Conservation (phyloP, 2,113 vertebrate genomes). For the Scatophagus argus region DNA sequence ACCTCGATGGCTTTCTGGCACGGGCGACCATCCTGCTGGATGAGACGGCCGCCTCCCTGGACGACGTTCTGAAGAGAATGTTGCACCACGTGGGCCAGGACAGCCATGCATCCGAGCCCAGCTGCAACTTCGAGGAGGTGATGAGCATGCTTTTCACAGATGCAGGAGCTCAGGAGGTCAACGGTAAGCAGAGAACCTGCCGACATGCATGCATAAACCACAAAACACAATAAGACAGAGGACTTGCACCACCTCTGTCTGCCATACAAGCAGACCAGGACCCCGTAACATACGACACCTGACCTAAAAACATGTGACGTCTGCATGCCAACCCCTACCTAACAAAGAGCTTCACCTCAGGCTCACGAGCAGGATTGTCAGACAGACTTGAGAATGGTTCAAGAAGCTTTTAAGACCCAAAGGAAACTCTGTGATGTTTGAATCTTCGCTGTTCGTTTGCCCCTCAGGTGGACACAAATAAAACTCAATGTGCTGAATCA, state of each 20-base stretch:
- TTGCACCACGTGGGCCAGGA: constrained; percentile 91
- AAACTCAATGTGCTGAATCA: constrained; percentile 3
- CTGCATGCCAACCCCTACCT: constrained; percentile 39
- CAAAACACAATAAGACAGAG: constrained; percentile 6
- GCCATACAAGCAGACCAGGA: constrained; percentile 8
- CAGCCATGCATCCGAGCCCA: constrained; percentile 82
- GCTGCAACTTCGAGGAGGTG: constrained; percentile 93
- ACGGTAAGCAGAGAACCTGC: constrained; percentile 82
- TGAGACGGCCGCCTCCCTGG: constrained; percentile 93
- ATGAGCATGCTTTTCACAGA: constrained; percentile 97
- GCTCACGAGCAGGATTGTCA: constrained; percentile 46
- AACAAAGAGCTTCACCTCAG: constrained; percentile 21
- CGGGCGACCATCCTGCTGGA: constrained; percentile 94
- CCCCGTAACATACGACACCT: constrained; percentile 13
- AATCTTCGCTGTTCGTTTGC: constrained; percentile 14
- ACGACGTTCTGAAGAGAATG: constrained; percentile 95
- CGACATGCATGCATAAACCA: not conserved
- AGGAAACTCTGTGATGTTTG: constrained; percentile 35
- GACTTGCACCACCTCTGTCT: not conserved
- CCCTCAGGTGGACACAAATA: not conserved
- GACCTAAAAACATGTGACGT: constrained; percentile 46
- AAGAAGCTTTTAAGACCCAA: constrained; percentile 39
- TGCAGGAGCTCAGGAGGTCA: constrained; percentile 91
- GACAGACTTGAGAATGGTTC: constrained; percentile 35
- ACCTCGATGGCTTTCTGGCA: constrained; percentile 94